Evolutionary conservation across 2,888 invertebrate species (phyloP), one percentile per base, ranked within the genome.

Genomic region (Incurvaria masculella): DNA sequence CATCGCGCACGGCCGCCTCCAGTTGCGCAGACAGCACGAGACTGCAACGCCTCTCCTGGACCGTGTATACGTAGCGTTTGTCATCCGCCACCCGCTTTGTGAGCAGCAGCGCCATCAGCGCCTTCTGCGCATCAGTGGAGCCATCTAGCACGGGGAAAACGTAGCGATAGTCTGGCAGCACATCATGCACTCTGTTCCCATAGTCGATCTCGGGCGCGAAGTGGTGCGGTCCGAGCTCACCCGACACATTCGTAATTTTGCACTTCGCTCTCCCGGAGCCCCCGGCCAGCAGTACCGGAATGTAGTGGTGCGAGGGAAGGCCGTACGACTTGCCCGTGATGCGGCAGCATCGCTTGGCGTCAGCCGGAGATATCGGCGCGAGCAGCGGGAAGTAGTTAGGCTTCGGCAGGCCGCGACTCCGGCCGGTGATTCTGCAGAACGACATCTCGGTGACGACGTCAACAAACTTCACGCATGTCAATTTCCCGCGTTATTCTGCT

Each of bases 301-400:
- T 89, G 80, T 88, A 89, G 68, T 89, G 88, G 67, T 89, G 89
- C 39, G 86, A 81, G 42, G 86, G 86, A 48, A 87, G 74, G 23
- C 89, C 86, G 54, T 88, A 84, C 33, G 89, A 86, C 64, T 89
- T 89, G 49, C 89, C 88, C 44, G 89, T 90, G 58, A 91, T 88
- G 56, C 88, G 83, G 69, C 90, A 89, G 65, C 87, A 85, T 52
- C 89, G 81, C 60, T 87, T 85, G 2, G 91, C 91, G 62, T 91
- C 90, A n/a, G 88, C 89, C 14, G 91, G 89, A 44, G 89, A 89
- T 52, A 91, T 86, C 3, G 91, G 90, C 42, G 89, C 88, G 55
- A 91, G 76, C 46, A 91, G 76, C 18, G 91, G 91, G 61, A 91
- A 87, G 65, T 90, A 91, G 68, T 91, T 89, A 47, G 90, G 89